Evolutionary conservation across 2,888 invertebrate genomes (phyloP), one percentile per base, ranked within the genome.

Genomic region (Leuctra nigra): DNA sequence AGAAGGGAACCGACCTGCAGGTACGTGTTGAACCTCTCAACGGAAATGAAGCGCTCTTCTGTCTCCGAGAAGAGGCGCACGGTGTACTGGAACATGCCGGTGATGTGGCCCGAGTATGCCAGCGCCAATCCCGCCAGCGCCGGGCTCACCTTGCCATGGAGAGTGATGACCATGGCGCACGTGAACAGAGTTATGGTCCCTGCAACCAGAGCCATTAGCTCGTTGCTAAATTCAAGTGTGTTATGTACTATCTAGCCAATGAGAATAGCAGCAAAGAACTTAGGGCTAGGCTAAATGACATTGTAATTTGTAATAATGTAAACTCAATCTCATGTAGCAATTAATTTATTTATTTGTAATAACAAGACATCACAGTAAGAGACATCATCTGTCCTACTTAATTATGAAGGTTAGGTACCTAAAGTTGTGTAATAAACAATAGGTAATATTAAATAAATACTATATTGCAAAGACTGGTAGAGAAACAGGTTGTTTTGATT

Each of bases 111-210:
- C 22, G 81, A 74, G 63, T 80, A 81, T 0, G 80, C 73, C 60
- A 84, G 68, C 1, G 82, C 82, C 58, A 84, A 72, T 4, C 83
- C 83, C 18, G 81, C 80, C 56, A 79, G 71, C 1, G 80, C 77
- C 1, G 81, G 75, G 2, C 72, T 66, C 55, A 76, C 69, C 35
- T 68, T 63, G 14, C 72, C 70, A 57, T 69, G 71, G 0, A 78
- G 67, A 7, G 72, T 63, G 23, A 81, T 73, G 11, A 78, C 72
- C 18, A 78, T 68, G n/a, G 76, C 63, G 3, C 77, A 73, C 4
- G 76, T 76, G 7, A 72, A 65, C 22, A 73, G 70, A 1, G 75
- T 73, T 20, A 77, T 71, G 39, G 70, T 56, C 13, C 74, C 69
- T 56, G 71, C 46, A 47, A 22, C 55, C 29, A 65, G 60, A 46